These are phyloP conservation scores for Sympetrum striolatum DNA, from an alignment of 2,888 invertebrate genomes.

Conservation along the genomic window DNA sequence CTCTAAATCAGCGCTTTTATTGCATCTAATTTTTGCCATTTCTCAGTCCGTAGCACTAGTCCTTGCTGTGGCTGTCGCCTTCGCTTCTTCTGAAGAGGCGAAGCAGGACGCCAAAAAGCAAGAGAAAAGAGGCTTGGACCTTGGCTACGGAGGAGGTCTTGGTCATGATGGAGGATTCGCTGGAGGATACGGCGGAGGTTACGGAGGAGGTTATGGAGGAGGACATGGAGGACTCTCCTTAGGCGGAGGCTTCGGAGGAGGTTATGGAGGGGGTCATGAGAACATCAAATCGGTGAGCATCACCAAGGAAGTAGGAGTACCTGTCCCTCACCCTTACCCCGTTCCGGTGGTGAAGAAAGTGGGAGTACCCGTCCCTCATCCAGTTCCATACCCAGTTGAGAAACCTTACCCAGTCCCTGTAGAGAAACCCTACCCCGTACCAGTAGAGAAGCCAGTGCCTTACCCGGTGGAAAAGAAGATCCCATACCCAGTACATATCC, in stretches of 20 bases:
- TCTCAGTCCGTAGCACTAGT: neutral
- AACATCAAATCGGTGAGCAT: slow-evolving; percentile 2
- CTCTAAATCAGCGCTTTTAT: too few relatives aligned
- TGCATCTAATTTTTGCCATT: too few relatives aligned
- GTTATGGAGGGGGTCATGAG: neutral
- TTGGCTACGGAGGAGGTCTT: slow-evolving; percentile 3
- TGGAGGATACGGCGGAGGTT: neutral
- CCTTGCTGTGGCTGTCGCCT: neutral
- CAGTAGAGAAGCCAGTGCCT: slow-evolving; percentile 42
- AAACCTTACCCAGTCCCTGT: slow-evolving; percentile 42
- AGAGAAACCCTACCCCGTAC: slow-evolving; percentile 39
- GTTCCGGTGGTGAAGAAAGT: slow-evolving; percentile 26
- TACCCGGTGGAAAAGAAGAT: slow-evolving; percentile 35
- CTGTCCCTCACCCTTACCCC: neutral
- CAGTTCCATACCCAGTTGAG: slow-evolving; percentile 43
- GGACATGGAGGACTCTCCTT: neutral
- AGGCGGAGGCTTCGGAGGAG: neutral
- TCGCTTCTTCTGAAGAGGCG: neutral
- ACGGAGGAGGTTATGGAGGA: neutral
- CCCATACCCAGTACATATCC: slow-evolving; percentile 35
- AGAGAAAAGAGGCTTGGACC: slow-evolving; percentile 1
- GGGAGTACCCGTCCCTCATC: slow-evolving; percentile 45
- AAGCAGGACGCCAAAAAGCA: neutral
- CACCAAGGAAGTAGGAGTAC: slow-evolving; percentile 6
- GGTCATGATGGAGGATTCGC: neutral